Base-by-base conservation (phyloP, 2,888 invertebrate species). In the Gortyna flavago region DNA sequence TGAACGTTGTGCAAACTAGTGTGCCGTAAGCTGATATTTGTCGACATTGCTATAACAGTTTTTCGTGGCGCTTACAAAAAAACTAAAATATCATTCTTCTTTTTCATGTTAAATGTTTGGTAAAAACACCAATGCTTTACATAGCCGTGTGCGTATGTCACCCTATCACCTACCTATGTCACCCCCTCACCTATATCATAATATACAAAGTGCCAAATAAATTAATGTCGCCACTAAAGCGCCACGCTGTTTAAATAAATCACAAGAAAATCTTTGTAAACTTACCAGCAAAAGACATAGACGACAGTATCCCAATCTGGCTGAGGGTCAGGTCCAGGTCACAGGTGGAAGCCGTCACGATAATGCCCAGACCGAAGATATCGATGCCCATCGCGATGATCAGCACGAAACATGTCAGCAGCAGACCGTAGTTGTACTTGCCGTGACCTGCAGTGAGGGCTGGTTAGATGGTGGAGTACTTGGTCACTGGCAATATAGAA, bases 251-350 rank as follows among this genome's bases (percentile, higher is more conserved):
- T n/a, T n/a, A n/a, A n/a, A 38, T 44, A 59, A 5, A 11, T 21
- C 16, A 38, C 7, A 74, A 41, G 9, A 41, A 35, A 6, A 11
- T 48, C 29, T 29, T 57, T 21, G 1, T 32, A 35, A 67, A 86
- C 93, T 93, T 90, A 97, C 97, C 98, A 65, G 97, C 89, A 89
- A 98, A 97, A 76, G 98, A 97, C 77, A 97, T 96, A 2, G 97
- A 97, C 77, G 97, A 97, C 13, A 98, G 95, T 68, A 97, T 94
- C 35, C 97, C 98, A 87, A 97, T 97, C 90, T 97, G 96, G 21
- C 94, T 91, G 5, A 97, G 97, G 3, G 90, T 88, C 32, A 95
- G 87, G 13, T 92, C 74, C 48, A 94, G 90, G 84, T 95, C 94
- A 51, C 94, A 94, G 62, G 90, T 86, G 81, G 91, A 85, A 0